A percentile compares a stretch with the other conserved stretches of the same genome.
Conservation (phyloP, 2,888 invertebrate genomes). For the Hydriomena furcata region DNA sequence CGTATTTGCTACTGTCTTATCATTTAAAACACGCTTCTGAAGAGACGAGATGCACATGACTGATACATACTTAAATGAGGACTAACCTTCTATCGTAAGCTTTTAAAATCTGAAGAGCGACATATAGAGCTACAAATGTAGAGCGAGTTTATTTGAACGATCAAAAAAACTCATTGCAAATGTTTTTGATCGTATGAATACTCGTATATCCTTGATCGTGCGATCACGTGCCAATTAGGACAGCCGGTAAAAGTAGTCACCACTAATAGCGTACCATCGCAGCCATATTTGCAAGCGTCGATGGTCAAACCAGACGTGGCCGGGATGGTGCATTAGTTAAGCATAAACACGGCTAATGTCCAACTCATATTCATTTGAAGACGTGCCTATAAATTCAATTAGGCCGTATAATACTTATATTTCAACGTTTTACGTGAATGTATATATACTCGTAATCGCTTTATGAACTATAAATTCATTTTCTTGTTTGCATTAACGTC, state of each 20-base stretch:
- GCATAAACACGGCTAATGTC: constrained; percentile 54
- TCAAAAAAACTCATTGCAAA: constrained; percentile 15
- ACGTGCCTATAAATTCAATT: constrained; percentile 81
- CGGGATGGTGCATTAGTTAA: constrained; percentile 26
- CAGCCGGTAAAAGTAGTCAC: constrained; percentile 19
- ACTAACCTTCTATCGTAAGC: not conserved
- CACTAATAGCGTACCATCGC: constrained; percentile 26
- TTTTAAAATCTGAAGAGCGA: constrained; percentile 1
- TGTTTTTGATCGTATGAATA: constrained; percentile 15
- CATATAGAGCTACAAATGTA: not conserved
- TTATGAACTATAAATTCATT: constrained; percentile 65
- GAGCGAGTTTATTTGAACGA: not conserved
- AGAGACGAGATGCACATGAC: too few relatives aligned
- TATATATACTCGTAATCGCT: constrained; percentile 54
- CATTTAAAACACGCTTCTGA: too few relatives aligned
- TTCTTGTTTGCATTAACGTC: constrained; percentile 67
- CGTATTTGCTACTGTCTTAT: not conserved
- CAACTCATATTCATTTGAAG: constrained; percentile 77
- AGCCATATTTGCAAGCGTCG: constrained; percentile 23
- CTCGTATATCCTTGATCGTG: constrained; percentile 21
- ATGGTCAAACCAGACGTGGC: constrained; percentile 17
- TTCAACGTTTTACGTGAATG: constrained; percentile 40
- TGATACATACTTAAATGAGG: too few relatives aligned
- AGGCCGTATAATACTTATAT: constrained; percentile 53
- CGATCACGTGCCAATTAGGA: constrained; percentile 22